Base-by-base conservation (phyloP, 2,113 vertebrate genomes). In the Salminus brasiliensis region DNA sequence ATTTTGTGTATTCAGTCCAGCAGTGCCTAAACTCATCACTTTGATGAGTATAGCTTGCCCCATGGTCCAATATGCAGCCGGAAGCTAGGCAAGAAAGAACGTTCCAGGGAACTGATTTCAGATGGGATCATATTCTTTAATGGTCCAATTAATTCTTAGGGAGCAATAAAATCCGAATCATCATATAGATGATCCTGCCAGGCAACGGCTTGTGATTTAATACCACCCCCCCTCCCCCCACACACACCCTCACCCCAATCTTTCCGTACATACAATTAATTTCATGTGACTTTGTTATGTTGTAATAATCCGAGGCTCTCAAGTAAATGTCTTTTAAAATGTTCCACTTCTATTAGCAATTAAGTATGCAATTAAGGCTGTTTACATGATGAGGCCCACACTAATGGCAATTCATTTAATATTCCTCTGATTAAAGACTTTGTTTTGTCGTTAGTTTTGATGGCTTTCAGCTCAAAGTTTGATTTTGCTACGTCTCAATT, bases 361-460 rank as follows among this genome's bases (percentile, higher is more conserved):
- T 91, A 91, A 87, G 87, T 81, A 77, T 34, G 80, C 85, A 90
- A 88, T 90, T 91, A 90, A 81, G 84, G 83, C 62, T 85, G 83
- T 89, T 90, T 89, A 79, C 80, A 71, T 69, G 73, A 87, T 83
- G 78, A 81, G 89, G 90, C 89, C 71, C 72, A n/a, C 77, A 82
- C 80, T 81, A 87, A 89, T 84, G 85, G 65, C 67, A 78, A 80
- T 86, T 89, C 72, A 85, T 85, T 85, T 84, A 80, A 78, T 65
- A 87, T 84, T 71, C 15, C 32, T 81, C 74, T 81, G 78, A 84
- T 84, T 76, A 86, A 82, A 49, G 52, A 36, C 63, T 79, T 67
- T 72, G 55, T 82, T 83, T 34, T 80, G 73, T 71, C 78, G 66
- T 57, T 57, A 77, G 81, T 73, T 66, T 76, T 25, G 27, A 72